Percentiles rank a stretch among this genome's conserved stretches.
Evolutionary conservation across 2,888 invertebrate species (phyloP).

Genomic region (Apodemia duryi): DNA sequence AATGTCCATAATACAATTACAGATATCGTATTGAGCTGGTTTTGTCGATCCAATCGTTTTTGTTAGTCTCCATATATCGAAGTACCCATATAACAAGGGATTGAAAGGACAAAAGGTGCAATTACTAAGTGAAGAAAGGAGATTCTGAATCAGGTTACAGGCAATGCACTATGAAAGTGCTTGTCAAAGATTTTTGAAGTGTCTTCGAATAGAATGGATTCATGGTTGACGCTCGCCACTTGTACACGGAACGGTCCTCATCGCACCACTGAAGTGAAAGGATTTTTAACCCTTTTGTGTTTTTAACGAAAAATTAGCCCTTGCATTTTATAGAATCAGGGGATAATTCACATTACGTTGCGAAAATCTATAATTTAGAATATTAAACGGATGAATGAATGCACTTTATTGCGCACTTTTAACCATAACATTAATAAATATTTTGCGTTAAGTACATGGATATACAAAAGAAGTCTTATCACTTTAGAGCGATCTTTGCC

Average conservation of each 20-base stretch:
- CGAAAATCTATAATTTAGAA: not conserved
- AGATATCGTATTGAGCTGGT: no score
- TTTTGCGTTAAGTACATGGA: no score
- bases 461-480: no score
- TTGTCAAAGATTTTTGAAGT: conserved; percentile 70
- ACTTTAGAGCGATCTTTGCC: no score
- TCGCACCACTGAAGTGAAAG: conserved; percentile 33
- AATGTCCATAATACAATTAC: no score
- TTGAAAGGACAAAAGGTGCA: conserved; percentile 9
- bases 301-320: not conserved
- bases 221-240: conserved; percentile 53
- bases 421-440: no score
- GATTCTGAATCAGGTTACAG: conserved; percentile 21
- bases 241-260: conserved; percentile 60
- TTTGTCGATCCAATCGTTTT: no score
- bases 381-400: not conserved
- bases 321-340: not conserved
- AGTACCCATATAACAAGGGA: not conserved
- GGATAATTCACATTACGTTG: not conserved
- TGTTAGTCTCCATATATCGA: no score
- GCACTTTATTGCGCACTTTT: no score
- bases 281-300: conserved; percentile 35
- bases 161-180: conserved; percentile 42
- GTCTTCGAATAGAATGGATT: conserved; percentile 53
- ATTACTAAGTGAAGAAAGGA: conserved; percentile 5